Evolutionary conservation across 2,888 invertebrate species (phyloP).

Genomic region (Drosophila rellima): DNA sequence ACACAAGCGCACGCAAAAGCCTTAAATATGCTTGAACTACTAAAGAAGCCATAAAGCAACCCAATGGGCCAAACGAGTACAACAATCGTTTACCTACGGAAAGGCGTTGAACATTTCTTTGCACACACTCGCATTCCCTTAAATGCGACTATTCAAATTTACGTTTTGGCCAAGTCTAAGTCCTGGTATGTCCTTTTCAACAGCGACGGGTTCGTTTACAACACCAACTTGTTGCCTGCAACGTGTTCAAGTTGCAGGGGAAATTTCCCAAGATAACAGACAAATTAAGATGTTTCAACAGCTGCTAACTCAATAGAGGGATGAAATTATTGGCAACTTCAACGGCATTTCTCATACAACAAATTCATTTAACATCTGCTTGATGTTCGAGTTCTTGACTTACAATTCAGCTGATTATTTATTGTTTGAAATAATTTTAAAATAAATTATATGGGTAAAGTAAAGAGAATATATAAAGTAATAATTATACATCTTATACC

Average conservation of each 20-base stretch:
- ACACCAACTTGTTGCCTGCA: slow-evolving; percentile 1
- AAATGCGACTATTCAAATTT: slow-evolving; percentile 18
- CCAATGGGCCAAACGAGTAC: slow-evolving; percentile 32
- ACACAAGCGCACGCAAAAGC: slow-evolving; percentile 47
- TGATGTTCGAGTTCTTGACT: background rate
- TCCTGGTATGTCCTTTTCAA: slow-evolving; percentile 16
- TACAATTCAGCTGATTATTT: background rate
- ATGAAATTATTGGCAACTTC: background rate
- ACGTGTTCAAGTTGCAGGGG: slow-evolving; percentile 35
- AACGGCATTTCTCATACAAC: background rate
- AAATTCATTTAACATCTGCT: background rate
- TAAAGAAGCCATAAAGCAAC: slow-evolving; percentile 71
- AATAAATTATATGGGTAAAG: too few relatives aligned
- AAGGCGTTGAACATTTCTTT: slow-evolving; percentile 33
- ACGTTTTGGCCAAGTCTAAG: slow-evolving; percentile 15
- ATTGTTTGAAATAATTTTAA: too few relatives aligned
- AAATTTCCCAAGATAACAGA: slow-evolving; percentile 1
- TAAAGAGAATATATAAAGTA: too few relatives aligned
- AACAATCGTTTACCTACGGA: slow-evolving; percentile 42
- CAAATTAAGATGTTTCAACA: background rate
- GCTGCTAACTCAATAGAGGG: slow-evolving; percentile 2
- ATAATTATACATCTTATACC: too few relatives aligned
- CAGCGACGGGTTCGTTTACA: background rate
- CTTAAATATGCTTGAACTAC: slow-evolving; percentile 74
- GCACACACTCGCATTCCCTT: slow-evolving; percentile 27